These are phyloP conservation scores for Argyresthia goedartella DNA, from an alignment of 2,888 invertebrate genomes.

Conservation along the genomic window DNA sequence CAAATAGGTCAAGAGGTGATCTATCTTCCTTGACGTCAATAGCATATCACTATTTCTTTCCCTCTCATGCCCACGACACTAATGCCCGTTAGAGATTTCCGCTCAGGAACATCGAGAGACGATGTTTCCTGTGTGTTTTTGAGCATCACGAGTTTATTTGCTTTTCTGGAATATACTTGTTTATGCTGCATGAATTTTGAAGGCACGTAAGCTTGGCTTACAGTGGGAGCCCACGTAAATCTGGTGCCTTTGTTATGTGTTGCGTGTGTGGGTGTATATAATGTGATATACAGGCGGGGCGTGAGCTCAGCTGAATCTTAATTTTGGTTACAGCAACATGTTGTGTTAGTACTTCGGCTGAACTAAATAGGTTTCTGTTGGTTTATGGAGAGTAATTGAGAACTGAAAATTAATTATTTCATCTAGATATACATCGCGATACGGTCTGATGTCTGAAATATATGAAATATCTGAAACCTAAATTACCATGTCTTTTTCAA, in stretches of 20 bases:
- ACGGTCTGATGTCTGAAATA: too few relatives aligned
- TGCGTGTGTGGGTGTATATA: neutral
- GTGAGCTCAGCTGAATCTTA: too few relatives aligned
- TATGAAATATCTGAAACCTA: too few relatives aligned
- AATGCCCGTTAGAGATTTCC: conserved; percentile 36
- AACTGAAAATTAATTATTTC: too few relatives aligned
- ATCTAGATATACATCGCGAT: too few relatives aligned
- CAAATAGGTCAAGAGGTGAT: conserved; percentile 22
- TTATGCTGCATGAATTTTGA: conserved; percentile 10
- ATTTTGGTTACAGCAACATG: too few relatives aligned
- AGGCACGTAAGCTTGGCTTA: conserved; percentile 3
- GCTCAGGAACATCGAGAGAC: conserved; percentile 11
- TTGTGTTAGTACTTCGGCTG: too few relatives aligned
- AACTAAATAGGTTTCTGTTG: too few relatives aligned
- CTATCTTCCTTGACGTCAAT: conserved; percentile 20
- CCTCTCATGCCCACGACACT: conserved; percentile 28
- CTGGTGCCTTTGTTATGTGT: conserved; percentile 1
- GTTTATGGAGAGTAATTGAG: too few relatives aligned
- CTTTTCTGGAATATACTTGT: conserved; percentile 21
- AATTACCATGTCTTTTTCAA: too few relatives aligned
- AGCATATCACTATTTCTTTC: conserved; percentile 23
- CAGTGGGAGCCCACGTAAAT: neutral
- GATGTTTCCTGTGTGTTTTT: neutral
- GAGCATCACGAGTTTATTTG: conserved; percentile 29
- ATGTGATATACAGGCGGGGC: too few relatives aligned